Base-by-base conservation (phyloP, 1,140 invertebrate species). In the Ylistrum balloti region DNA sequence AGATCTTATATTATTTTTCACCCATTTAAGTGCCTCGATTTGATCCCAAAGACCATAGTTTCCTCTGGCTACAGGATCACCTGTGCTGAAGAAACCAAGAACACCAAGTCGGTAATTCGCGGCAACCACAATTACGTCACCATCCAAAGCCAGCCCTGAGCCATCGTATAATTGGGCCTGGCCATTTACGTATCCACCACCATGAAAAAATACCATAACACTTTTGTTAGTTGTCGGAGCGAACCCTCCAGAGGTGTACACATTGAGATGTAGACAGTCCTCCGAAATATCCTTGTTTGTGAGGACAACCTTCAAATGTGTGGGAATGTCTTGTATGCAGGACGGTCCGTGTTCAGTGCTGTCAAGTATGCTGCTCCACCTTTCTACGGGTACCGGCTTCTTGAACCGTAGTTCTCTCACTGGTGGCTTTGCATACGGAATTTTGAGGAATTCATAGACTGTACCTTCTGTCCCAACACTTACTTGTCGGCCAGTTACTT, bases 11-110 rank as follows among this genome's bases (percentile, higher is more conserved):
- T 74, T 74, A 74, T 74, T 74, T 74, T 74, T n/a, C 56, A 74
- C 56, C 56, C 56, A 74, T 11, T 28, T 74, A 1, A 74, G 56
- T 5, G 56, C 56, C 28, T 74, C 56, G 5, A 74, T 74, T 74
- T 74, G 56, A 74, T 74, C 56, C 56, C 56, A 74, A 74, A 74
- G 56, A 74, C 56, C 56, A 74, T 74, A 74, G n/a, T 74, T 74
- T 74, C 56, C 56, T 11, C n/a, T 74, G n/a, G 56, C 56, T 74
- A 74, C 56, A 17, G 56, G 28, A 17, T 74, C 56, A 7, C 56
- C 56, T 1, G 56, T 74, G 56, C 56, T 74, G 22, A 74, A 74
- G 56, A 74, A 74, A 28, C 56, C 56, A 1, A 74, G n/a, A 74
- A 74, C 56, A 28, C 56, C 56, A 22, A 74, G 17, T 11, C 56